phyloP scores from a whole-genome alignment of 2,888 invertebrate species.

The Pollenia angustigena region DNA sequence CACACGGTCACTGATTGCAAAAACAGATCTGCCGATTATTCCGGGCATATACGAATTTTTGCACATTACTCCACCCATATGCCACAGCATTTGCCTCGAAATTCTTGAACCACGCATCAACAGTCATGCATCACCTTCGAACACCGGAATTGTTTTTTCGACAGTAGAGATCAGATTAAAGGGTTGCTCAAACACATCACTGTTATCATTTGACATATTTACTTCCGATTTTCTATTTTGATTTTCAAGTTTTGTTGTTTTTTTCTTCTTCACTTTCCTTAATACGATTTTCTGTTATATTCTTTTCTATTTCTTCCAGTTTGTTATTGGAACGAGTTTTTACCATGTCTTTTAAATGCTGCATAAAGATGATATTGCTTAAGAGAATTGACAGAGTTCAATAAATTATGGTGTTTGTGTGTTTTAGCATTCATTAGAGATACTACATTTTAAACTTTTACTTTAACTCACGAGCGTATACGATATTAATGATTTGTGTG shows the following conservation, averaged over 20 bases:
- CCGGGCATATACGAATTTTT: slow-evolving; percentile 21
- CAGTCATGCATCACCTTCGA: slow-evolving; percentile 7
- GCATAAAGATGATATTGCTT: no score
- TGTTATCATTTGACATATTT: background rate
- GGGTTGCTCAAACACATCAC: slow-evolving; percentile 7
- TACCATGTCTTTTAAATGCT: background rate
- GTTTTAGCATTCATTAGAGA: no score
- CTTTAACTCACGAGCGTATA: no score
- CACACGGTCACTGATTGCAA: slow-evolving; percentile 8
- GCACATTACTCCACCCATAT: slow-evolving; percentile 14
- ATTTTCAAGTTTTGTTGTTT: background rate
- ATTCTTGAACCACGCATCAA: slow-evolving; percentile 14
- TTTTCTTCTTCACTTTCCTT: background rate
- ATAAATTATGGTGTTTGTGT: no score
- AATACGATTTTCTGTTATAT: slow-evolving; percentile 3
- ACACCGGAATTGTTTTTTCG: slow-evolving; percentile 6
- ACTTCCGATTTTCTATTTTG: background rate
- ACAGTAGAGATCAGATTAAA: background rate
- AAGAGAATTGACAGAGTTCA: no score
- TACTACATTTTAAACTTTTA: no score
- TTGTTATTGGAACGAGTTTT: slow-evolving; percentile 16
- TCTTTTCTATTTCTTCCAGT: slow-evolving; percentile 3
- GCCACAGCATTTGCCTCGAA: slow-evolving; percentile 13
- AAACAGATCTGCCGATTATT: slow-evolving; percentile 19
- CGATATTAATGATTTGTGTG: no score